These are phyloP conservation scores for Podilymbus podiceps DNA, from an alignment of 2,113 vertebrate genomes.

Conservation along the genomic window DNA sequence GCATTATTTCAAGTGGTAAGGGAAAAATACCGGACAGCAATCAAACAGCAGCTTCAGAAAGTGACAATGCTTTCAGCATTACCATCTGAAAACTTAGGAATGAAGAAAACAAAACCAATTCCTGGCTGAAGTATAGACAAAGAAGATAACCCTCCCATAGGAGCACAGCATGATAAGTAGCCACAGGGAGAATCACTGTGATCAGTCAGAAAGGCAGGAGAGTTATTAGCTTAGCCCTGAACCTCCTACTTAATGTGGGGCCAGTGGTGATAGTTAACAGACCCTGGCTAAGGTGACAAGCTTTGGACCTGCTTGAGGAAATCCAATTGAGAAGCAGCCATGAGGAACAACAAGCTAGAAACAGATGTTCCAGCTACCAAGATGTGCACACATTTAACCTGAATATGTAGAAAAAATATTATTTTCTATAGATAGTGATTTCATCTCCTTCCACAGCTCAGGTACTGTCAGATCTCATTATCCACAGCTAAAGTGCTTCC, in stretches of 20 bases:
- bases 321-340: conserved; percentile 99
- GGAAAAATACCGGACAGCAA: neutral
- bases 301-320: conserved; percentile 97
- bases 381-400: conserved; percentile 71
- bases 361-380: conserved; percentile 92
- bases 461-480: conserved; percentile 55
- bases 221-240: conserved; percentile 99
- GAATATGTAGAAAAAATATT: conserved; percentile 71
- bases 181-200: conserved; percentile 68
- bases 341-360: conserved; percentile 96
- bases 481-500: neutral
- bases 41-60: neutral
- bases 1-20: neutral
- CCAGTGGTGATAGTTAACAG: conserved; percentile 95
- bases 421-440: conserved; percentile 53
- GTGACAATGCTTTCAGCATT: neutral
- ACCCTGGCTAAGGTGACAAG: conserved; percentile 97
- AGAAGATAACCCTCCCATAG: conserved; percentile 66
- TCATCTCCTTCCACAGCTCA: conserved; percentile 24
- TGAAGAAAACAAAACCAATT: conserved; percentile 23
- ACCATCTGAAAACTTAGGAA: neutral
- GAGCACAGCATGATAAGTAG: conserved; percentile 74
- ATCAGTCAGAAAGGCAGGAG: conserved; percentile 94
- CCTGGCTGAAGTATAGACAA: conserved; percentile 64
- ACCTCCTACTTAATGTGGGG: conserved; percentile 97